Base-by-base conservation (phyloP, 2,113 vertebrate genomes). In the Oreocharis arfaki region DNA sequence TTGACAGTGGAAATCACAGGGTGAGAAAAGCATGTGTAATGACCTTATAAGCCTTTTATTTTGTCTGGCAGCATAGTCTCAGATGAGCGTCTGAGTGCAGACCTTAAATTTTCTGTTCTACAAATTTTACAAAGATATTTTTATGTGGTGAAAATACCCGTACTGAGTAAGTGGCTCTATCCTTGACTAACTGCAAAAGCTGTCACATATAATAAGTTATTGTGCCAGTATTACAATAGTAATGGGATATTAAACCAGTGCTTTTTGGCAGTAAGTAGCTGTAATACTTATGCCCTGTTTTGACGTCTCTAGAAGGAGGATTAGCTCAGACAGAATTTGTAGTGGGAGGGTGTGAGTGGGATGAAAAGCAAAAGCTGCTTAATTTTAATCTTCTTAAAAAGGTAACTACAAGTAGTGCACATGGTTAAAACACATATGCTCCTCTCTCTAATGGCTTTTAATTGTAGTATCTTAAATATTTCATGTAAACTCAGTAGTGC, bases 311-410 rank as follows among this genome's bases (percentile, higher is more conserved):
- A 70, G 90, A 80, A 96, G 89, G 76, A 94, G 80, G 86, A 95
- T 97, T 96, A 94, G 77, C 89, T 75, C 87, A 96, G 93, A 94
- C 88, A 95, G 91, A 91, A 84, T 92, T 97, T 91, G 81, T 89
- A 85, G 91, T 97, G 77, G 89, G 89, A 93, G 79, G 47, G 39
- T 95, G 57, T 77, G 94, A 84, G 95, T 69, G 68, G 96, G 96
- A 95, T 96, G 92, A 90, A 74, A 89, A 89, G 90, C 61, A 78
- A 96, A 95, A 93, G 95, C 95, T 61, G 68, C 87, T 96, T 92
- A 94, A 84, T 96, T 93, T 92, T 97, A 97, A 97, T 95, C 91
- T 93, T 95, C 89, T 78, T 87, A 90, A 86, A 87, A 89, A 94
- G 94, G 86, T 96, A 95, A 89, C 90, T 88, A 87, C 71, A 60